Conservation (phyloP, 2,888 invertebrate genomes). For the Erynnis tages region DNA sequence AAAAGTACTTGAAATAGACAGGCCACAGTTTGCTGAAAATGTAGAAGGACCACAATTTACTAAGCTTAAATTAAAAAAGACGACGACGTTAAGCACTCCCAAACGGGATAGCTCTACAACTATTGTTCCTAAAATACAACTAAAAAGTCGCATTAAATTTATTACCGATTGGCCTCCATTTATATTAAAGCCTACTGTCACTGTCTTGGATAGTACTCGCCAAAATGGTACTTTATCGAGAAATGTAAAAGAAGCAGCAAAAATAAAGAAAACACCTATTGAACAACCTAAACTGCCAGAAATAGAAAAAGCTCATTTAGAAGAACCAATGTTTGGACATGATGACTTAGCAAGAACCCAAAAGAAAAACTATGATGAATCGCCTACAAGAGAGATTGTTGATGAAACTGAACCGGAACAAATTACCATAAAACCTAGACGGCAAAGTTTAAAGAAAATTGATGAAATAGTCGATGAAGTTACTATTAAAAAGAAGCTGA, state of each 20-base stretch:
- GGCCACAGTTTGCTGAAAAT: constrained; percentile 83
- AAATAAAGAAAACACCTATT: constrained; percentile 81
- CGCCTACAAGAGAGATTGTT: constrained; percentile 33
- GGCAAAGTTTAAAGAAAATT: constrained; percentile 67
- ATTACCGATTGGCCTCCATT: constrained; percentile 84
- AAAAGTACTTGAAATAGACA: constrained; percentile 82
- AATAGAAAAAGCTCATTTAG: constrained; percentile 77
- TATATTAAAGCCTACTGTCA: constrained; percentile 73
- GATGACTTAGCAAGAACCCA: constrained; percentile 61
- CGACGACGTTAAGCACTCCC: constrained; percentile 63
- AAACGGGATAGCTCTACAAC: constrained; percentile 66
- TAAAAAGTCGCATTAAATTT: constrained; percentile 86
- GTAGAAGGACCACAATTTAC: constrained; percentile 83
- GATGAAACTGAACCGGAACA: constrained; percentile 63
- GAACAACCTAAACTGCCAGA: constrained; percentile 81
- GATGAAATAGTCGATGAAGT: constrained; percentile 82
- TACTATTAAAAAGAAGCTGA: constrained; percentile 88
- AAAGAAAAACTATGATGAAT: constrained; percentile 37
- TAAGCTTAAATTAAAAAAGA: constrained; percentile 86
- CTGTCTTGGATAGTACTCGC: constrained; percentile 78
- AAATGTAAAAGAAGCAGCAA: constrained; percentile 86
- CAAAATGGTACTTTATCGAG: constrained; percentile 86
- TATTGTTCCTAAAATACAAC: constrained; percentile 84
- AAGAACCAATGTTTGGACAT: constrained; percentile 77
- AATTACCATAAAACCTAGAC: constrained; percentile 64